Evolutionary conservation across 2,888 invertebrate species (phyloP).

Genomic region (Tiliacea citrago): DNA sequence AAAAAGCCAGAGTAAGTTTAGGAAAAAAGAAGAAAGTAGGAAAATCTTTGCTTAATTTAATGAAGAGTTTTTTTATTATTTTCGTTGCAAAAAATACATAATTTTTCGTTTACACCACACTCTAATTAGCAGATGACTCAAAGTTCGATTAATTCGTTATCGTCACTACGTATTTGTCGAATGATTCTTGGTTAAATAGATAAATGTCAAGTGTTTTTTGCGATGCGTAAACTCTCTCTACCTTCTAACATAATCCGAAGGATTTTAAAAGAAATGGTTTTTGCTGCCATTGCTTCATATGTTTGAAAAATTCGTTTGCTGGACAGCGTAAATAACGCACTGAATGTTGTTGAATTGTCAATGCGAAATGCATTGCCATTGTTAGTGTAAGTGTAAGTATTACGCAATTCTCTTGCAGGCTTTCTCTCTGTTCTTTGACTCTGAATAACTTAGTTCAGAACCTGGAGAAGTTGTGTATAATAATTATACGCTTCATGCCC

Average conservation of each 20-base stretch:
- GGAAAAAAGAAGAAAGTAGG: background rate
- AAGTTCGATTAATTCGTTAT: background rate
- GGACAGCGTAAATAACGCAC: too few species aligned
- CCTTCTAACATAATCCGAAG: background rate
- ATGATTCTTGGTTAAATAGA: background rate
- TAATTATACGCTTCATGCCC: background rate
- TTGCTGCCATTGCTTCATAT: too few species aligned
- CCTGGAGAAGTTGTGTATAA: background rate
- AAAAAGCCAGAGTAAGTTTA: background rate
- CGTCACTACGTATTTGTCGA: background rate
- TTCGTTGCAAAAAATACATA: background rate
- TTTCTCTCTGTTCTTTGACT: too few species aligned
- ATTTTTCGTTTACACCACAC: slow-evolving; percentile 17
- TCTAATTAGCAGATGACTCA: slow-evolving; percentile 2
- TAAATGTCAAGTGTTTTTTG: background rate
- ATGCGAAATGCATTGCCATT: background rate
- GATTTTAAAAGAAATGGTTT: too few species aligned
- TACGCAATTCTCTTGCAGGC: too few species aligned
- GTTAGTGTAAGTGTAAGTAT: too few species aligned
- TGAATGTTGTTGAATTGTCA: too few species aligned
- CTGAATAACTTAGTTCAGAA: too few species aligned
- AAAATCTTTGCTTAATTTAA: too few species aligned
- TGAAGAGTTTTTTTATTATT: too few species aligned
- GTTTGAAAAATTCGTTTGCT: too few species aligned
- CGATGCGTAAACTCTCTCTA: background rate